Evolutionary conservation across 2,797 vertebrate species (phyloP), one percentile per base, ranked within the genome.

Genomic region (Tadarida brasiliensis): DNA sequence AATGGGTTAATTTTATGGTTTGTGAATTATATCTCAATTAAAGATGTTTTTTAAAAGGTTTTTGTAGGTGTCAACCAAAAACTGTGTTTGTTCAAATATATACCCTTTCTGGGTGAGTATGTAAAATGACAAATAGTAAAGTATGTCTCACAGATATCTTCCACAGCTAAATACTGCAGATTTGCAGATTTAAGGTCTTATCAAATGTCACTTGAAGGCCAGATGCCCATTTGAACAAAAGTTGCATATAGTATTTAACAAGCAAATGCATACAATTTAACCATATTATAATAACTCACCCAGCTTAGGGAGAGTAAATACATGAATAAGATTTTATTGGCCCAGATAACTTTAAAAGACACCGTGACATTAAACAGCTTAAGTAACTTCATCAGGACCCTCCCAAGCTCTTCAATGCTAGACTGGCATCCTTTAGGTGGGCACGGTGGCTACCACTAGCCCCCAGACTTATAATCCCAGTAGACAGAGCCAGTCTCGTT

Each of bases 141-240:
- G 11, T 9, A 0, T 78, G 8, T 65, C 44, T 49, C 56, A n/a
- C 14, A 49, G 24, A n/a, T 19, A 7, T 6, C 19, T 70, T 78
- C 61, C 44, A 14, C 26, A 44, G n/a, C 33, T 63, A 49, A 57
- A 22, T 30, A 20, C 44, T 14, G 1, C 30, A 83, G 17, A 67
- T 83, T 10, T 54, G 65, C 19, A 67, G 12, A 39, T 47, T 1
- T 15, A 49, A 61, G 24, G 0, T 83, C n/a, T 68, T 56, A 70
- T 8, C 35, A 47, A 22, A 54, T 59, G 20, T 63, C 35, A 71
- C 1, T 24, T 65, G 14, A 49, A 71, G 22, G 10, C 11, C 56
- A 87, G 78, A 78, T 47, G 56, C 24, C 6, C 39, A n/a, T 67
- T 90, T 84, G 12, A 44, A 87, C 71, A 28, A 67, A 80, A 84